Evolutionary conservation across 2,797 vertebrate species (phyloP), one percentile per base, ranked within the genome.

Genomic region (Helarctos malayanus): DNA sequence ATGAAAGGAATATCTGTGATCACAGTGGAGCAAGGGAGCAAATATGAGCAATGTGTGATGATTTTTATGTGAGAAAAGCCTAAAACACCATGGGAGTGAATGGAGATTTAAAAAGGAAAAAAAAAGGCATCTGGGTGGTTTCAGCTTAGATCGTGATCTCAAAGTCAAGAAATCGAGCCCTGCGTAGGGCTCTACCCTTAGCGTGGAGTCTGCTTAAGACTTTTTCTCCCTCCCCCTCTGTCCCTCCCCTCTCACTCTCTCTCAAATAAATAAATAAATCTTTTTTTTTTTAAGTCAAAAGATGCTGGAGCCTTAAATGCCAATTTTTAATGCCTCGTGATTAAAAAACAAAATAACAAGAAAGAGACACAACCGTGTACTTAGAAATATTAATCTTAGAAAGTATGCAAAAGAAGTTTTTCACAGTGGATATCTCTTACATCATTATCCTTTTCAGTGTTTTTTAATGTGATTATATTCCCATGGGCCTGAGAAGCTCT

Each of bases 341-440:
- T 89, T 89, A 59, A 82, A 94, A 89, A 86, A 16, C 45, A 90
- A 54, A 88, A 69, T 63, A 79, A 41, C 15, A 87, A 69, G 35
- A 90, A 15, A 65, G 19, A 71, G n/a, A 65, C 25, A 78, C 82
- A 96, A 73, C 27, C 73, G 4, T 87, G 54, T 87, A 68, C 59
- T 95, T 91, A 91, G 49, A 94, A 95, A 93, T 81, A 91, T 14
- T 83, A 76, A 76, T 80, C 79, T 88, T 89, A 95, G 85, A 90
- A 90, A 78, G 52, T 63, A 91, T 84, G 29, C 47, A 88, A 83
- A 95, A 87, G 35, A 80, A 89, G 49, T 76, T 41, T 76, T 61
- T 85, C 65, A 69, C 29, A 38, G 21, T 68, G n/a, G 25, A 14
- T 87, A 15, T 19, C n/a, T 87, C 49, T 63, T 96, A 73, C 35